Base-by-base conservation (phyloP, 2,113 vertebrate genomes). In the Martes martes region DNA sequence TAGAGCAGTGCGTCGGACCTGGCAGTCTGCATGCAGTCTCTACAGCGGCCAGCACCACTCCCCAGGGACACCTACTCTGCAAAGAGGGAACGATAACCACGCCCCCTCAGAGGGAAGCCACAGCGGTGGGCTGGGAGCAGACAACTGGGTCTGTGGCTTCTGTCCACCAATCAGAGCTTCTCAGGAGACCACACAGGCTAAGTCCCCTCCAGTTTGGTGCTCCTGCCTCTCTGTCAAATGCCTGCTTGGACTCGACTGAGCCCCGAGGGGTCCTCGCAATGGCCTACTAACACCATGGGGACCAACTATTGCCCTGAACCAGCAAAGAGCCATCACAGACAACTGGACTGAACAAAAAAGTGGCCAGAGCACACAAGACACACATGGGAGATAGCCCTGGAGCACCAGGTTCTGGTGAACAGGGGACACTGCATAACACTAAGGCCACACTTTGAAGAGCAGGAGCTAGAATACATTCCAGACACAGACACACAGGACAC, bases 51-150 rank as follows among this genome's bases (percentile, higher is more conserved):
- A 65, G 28, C 13, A 9, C 31, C 65, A n/a, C 65, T 18, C 33
- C 15, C 6, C 33, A 69, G 16, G 3, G 65, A 69, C 65, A 18
- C 31, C 15, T 9, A 0, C 16, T 16, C 63, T 16, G 31, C 14
- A 67, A 6, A 16, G 14, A 33, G 14, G 63, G 31, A 67, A 67
- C 2, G 6, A 16, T 15, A 67, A 18, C 31, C 65, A n/a, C 3
- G 4, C 16, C 1, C 15, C 33, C 65, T 4, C 15, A n/a, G 3
- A 18, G 6, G 6, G 7, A n/a, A 33, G 65, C 65, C 15, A 7
- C 7, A 31, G 16, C 6, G 18, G 33, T 8, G 65, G 65, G 31
- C 33, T 69, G 33, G 65, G 31, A 16, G 33, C 31, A 69, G 65
- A 69, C 31, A 18, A 67, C 33, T 18, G 33, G 15, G 15, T 69